Base-by-base conservation (phyloP, 2,113 vertebrate species). In the Planiliza haematocheilus region DNA sequence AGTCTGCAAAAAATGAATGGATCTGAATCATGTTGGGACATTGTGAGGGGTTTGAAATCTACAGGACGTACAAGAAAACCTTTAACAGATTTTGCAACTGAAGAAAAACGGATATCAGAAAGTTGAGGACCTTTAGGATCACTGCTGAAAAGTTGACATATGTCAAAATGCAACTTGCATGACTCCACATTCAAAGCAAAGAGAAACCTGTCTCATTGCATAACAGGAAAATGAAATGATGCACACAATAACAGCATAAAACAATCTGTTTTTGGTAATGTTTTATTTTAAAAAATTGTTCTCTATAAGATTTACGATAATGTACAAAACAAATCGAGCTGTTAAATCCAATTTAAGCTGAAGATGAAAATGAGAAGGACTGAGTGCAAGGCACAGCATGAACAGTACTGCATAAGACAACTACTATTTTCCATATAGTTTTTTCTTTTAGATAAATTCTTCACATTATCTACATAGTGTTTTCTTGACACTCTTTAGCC, bases 401-500 rank as follows among this genome's bases (percentile, higher is more conserved):
- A 37, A 59, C 48, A 79, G 30, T 43, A 83, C 64, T 74, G 38
- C 56, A 79, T 36, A 69, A 43, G 50, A 71, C 42, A 63, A 57
- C 55, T 60, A 65, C 83, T 74, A 77, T 41, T 82, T 76, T 86
- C 63, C 60, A 55, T 51, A 70, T 52, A 10, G 17, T 38, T 55
- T 66, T 21, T 34, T 43, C 21, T 67, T 62, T 61, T 50, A 78
- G 58, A 86, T 82, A 36, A 69, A 83, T 43, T 80, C 82, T 93
- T 94, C 93, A 93, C 91, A 93, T 92, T 94, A 84, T 89, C 65
- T 87, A 55, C 62, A 77, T 59, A 66, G 52, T 80, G 71, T 87
- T 86, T 81, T 59, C 66, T 69, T 67, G 70, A 86, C 77, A 74
- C 74, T 83, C 62, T 60, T 42, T 48, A 60, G 79, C 62, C 34